phyloP scores from a whole-genome alignment of 2,113 vertebrate genomes.

The Mirza zaza region DNA sequence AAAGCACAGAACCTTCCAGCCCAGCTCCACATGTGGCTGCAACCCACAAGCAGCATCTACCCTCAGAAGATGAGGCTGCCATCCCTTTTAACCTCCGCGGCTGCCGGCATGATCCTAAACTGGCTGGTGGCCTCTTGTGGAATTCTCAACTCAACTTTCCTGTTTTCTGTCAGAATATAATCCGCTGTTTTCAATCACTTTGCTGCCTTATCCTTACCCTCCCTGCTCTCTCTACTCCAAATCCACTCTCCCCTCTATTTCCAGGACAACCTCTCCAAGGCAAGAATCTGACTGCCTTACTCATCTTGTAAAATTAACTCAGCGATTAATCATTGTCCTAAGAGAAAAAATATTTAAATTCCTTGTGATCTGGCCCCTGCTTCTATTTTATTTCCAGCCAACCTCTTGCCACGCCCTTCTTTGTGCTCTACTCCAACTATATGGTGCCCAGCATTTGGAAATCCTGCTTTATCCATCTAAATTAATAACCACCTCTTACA shows the following conservation, averaged over 20 bases:
- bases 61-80: not conserved
- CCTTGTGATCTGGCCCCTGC: not conserved
- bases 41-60: not conserved
- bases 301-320: constrained; percentile 37
- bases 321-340: not conserved
- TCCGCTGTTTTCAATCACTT: not conserved
- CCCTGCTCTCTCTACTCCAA: not conserved
- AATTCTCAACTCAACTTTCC: not conserved
- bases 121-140: not conserved
- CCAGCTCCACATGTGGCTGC: not conserved
- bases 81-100: not conserved
- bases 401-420: not conserved
- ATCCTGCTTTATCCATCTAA: not conserved
- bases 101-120: not conserved
- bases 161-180: not conserved
- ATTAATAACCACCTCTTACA: not conserved
- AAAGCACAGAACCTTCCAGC: not conserved
- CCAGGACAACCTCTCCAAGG: not conserved
- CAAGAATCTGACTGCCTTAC: not conserved
- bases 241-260: not conserved
- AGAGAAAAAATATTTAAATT: not conserved
- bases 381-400: not conserved
- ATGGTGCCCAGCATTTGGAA: not conserved
- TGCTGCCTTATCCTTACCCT: not conserved
- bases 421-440: not conserved